Percentiles rank a stretch among this genome's conserved stretches.
Conservation (phyloP, 2,113 vertebrate genomes). For the Origma solitaria region DNA sequence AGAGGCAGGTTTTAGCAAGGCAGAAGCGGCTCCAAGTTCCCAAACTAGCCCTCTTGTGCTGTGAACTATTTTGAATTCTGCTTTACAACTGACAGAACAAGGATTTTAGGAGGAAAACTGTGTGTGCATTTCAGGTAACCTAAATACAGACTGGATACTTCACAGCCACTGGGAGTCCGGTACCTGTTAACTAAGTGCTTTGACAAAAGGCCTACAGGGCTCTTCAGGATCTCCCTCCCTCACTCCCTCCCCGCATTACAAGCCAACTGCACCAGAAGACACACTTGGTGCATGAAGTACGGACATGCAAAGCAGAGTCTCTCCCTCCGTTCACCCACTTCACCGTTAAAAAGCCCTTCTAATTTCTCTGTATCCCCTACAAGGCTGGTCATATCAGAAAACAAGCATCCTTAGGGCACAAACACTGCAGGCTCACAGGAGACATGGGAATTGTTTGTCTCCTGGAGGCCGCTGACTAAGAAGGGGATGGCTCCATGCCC, state of each 20-base stretch:
- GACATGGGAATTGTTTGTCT: accelerated
- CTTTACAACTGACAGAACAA: neutral
- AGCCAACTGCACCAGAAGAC: neutral
- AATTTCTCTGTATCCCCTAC: neutral
- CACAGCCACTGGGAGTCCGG: neutral
- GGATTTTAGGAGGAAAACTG: neutral
- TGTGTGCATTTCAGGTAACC: accelerated
- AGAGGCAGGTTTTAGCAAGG: slow-evolving; percentile 9
- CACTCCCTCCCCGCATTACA: neutral
- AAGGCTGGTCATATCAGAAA: neutral
- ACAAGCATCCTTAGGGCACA: neutral
- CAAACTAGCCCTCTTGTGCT: neutral
- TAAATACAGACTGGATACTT: neutral
- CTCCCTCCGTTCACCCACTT: neutral
- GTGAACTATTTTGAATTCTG: neutral
- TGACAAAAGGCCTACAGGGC: neutral
- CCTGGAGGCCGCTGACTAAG: neutral
- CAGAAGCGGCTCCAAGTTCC: neutral
- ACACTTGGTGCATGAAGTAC: neutral
- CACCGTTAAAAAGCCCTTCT: neutral
- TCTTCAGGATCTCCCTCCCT: neutral
- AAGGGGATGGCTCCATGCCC: neutral
- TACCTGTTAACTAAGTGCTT: neutral
- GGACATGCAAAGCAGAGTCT: neutral
- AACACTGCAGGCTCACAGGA: neutral